Conservation (phyloP, 2,888 invertebrate species). For the Tetheella fluctuosa region DNA sequence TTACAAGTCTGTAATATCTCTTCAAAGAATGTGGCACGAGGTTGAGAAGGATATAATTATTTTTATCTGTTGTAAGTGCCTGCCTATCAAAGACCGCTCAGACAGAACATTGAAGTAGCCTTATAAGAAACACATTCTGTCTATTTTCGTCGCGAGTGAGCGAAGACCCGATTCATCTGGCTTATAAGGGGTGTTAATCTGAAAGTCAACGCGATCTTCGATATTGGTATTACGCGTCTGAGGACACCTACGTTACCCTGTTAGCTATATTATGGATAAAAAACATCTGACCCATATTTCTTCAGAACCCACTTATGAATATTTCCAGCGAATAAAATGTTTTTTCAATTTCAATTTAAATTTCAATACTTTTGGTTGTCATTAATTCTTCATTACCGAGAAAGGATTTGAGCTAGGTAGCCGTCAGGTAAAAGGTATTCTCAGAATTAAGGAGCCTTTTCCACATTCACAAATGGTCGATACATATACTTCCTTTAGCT, state of each 20-base stretch:
- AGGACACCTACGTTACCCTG: constrained; percentile 25
- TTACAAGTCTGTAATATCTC: not conserved
- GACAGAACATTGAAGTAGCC: not conserved
- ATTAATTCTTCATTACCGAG: constrained; percentile 17
- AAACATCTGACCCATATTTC: constrained; percentile 20
- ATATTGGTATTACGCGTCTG: constrained; percentile 17
- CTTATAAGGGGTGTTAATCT: constrained; percentile 21
- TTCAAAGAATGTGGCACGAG: not conserved
- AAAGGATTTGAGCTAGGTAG: constrained; percentile 18
- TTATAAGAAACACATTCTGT: not conserved
- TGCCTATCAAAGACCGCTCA: not conserved
- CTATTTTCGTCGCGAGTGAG: constrained; percentile 7
- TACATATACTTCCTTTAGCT: not conserved
- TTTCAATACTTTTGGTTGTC: constrained; percentile 25
- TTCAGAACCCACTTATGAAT: constrained; percentile 16
- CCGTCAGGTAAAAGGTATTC: not conserved
- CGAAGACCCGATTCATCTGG: constrained; percentile 16
- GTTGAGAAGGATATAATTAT: not conserved
- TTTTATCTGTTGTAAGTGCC: not conserved
- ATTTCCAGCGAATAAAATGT: too few relatives aligned
- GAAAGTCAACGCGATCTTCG: constrained; percentile 19
- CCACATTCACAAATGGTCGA: not conserved
- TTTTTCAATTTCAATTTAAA: too few relatives aligned
- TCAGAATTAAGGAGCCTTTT: not conserved
- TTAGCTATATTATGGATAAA: constrained; percentile 23